Evolutionary conservation across 2,888 invertebrate species (phyloP).

Genomic region (Meteorus colon): DNA sequence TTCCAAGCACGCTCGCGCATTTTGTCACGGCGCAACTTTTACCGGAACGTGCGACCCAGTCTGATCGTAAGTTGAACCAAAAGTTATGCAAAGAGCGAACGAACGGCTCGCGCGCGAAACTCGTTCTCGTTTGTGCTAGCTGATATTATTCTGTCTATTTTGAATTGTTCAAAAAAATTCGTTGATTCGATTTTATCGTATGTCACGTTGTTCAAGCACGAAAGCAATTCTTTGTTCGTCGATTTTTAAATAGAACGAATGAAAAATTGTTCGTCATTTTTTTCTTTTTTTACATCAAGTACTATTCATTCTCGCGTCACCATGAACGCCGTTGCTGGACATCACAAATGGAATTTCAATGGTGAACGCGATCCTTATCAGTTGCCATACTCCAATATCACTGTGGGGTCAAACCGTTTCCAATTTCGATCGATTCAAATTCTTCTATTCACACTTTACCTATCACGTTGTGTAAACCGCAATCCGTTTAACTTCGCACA

Average conservation of each 20-base stretch:
- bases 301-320: neutral
- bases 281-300: neutral
- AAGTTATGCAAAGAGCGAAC: slow-evolving; percentile 35
- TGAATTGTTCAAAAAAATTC: neutral
- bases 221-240: slow-evolving; percentile 18
- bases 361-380: slow-evolving; percentile 17
- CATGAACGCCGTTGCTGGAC: neutral
- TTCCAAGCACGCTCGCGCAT: slow-evolving; percentile 54
- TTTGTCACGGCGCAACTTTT: slow-evolving; percentile 55
- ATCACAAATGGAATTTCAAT: slow-evolving; percentile 36
- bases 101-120: slow-evolving; percentile 10
- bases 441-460: neutral
- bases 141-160: slow-evolving; percentile 11
- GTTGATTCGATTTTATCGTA: slow-evolving; percentile 13
- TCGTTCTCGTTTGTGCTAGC: slow-evolving; percentile 20
- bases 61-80: slow-evolving; percentile 26
- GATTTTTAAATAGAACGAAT: slow-evolving; percentile 1
- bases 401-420: slow-evolving; percentile 23
- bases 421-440: slow-evolving; percentile 18
- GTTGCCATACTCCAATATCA: slow-evolving; percentile 18
- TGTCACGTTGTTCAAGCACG: slow-evolving; percentile 21
- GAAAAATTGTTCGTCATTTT: slow-evolving; percentile 15
- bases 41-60: slow-evolving; percentile 43
- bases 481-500: neutral
- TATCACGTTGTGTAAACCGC: slow-evolving; percentile 1